A percentile compares a stretch with the other conserved stretches of the same genome.
Evolutionary conservation across 2,888 invertebrate genomes (phyloP).

Genomic region (Agrochola circellaris): DNA sequence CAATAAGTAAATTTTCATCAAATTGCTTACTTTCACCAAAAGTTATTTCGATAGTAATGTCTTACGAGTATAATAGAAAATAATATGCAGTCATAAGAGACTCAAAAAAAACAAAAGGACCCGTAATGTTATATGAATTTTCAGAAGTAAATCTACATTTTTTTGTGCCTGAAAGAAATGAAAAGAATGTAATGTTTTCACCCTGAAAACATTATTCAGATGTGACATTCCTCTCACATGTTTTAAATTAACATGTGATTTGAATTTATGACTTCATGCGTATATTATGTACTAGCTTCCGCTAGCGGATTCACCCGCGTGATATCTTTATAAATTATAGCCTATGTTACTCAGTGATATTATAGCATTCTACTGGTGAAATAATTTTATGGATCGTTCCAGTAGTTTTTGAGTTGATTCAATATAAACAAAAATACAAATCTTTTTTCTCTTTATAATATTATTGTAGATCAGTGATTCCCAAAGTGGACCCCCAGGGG

Average conservation of each 20-base stretch:
- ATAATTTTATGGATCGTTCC: too few relatives aligned
- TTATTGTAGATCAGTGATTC: not conserved
- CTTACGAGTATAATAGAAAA: not conserved
- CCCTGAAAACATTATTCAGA: conserved; percentile 37
- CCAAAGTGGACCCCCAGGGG: too few relatives aligned
- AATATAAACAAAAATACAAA: too few relatives aligned
- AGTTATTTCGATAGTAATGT: not conserved
- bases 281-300: not conserved
- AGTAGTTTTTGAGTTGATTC: too few relatives aligned
- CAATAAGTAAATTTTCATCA: not conserved
- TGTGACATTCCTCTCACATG: conserved; percentile 32
- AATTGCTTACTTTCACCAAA: not conserved
- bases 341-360: too few relatives aligned
- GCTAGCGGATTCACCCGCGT: too few relatives aligned
- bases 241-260: conserved; percentile 57
- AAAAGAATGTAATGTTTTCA: not conserved
- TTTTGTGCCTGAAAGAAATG: not conserved
- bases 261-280: conserved; percentile 52
- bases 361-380: too few relatives aligned
- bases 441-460: too few relatives aligned
- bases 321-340: too few relatives aligned
- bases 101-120: not conserved
- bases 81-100: not conserved
- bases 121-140: not conserved
- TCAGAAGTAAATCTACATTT: not conserved